Conservation (phyloP, 2,113 vertebrate genomes). For the Sminthopsis crassicaudata region DNA sequence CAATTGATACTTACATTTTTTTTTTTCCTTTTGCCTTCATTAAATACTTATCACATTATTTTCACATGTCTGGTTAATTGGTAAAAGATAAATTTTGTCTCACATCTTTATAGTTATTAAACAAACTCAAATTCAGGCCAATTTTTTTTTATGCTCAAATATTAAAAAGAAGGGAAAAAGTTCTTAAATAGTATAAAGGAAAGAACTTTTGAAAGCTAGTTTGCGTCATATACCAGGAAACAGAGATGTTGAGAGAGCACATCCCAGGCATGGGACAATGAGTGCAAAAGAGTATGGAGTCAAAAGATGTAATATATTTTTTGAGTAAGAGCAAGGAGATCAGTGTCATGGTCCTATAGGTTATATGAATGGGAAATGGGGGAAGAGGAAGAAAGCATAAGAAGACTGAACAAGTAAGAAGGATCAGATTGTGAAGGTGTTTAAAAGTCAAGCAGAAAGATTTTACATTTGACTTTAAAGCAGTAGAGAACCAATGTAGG, state of each 20-base stretch:
- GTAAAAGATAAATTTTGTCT: background rate
- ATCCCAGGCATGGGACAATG: background rate
- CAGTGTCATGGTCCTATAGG: background rate
- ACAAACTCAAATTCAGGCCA: conserved; percentile 52
- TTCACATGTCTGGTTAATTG: conserved; percentile 13
- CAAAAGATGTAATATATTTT: accelerated
- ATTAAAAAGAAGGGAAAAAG: conserved; percentile 45
- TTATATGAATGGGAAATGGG: background rate
- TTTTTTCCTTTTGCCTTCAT: conserved; percentile 38
- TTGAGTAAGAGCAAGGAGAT: background rate
- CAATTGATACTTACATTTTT: conserved; percentile 28
- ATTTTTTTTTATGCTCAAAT: conserved; percentile 46
- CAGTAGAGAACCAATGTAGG: background rate
- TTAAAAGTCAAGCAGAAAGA: background rate
- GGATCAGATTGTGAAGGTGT: background rate
- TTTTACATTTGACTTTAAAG: background rate
- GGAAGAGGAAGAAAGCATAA: background rate
- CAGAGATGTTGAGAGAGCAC: background rate
- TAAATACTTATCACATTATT: conserved; percentile 54
- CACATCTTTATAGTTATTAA: conserved; percentile 54
- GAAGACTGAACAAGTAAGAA: background rate
- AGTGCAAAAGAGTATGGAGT: background rate
- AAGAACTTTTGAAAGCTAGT: background rate
- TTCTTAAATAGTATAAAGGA: conserved; percentile 38
- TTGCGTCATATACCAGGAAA: background rate